These are phyloP conservation scores for Macrochelys suwanniensis DNA, from an alignment of 2,797 vertebrate species.

Conservation along the genomic window DNA sequence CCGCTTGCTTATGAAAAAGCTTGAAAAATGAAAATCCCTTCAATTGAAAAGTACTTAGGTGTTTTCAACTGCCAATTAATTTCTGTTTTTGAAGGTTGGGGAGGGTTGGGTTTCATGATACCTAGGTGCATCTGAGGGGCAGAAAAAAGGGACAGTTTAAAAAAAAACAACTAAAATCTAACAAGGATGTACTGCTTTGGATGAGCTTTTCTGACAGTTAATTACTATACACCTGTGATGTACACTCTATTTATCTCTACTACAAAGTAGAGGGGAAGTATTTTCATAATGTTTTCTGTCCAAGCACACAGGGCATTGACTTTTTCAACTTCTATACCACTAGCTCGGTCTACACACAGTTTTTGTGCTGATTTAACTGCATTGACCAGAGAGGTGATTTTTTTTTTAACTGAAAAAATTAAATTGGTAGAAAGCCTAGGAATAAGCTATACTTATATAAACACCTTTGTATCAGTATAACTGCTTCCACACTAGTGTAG, in stretches of 20 bases:
- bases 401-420: neutral
- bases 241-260: slow-evolving; percentile 38
- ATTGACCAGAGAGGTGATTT: neutral
- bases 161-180: slow-evolving; percentile 21
- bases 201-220: slow-evolving; percentile 29
- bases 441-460: neutral
- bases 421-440: neutral
- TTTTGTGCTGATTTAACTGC: neutral
- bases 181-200: slow-evolving; percentile 26
- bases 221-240: neutral
- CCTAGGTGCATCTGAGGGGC: slow-evolving; percentile 57
- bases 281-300: slow-evolving; percentile 20
- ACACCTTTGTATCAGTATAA: neutral
- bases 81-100: slow-evolving; percentile 41
- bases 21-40: slow-evolving; percentile 36
- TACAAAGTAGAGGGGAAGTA: slow-evolving; percentile 6
- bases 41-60: slow-evolving; percentile 70
- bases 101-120: slow-evolving; percentile 60
- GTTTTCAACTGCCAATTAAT: slow-evolving; percentile 60
- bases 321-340: neutral
- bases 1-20: slow-evolving; percentile 69
- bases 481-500: neutral
- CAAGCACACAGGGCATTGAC: neutral
- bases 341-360: neutral
- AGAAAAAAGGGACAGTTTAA: neutral